A percentile compares a stretch with the other conserved stretches of the same genome.
Conservation (phyloP, 2,113 vertebrate species). For the Tragelaphus scriptus region DNA sequence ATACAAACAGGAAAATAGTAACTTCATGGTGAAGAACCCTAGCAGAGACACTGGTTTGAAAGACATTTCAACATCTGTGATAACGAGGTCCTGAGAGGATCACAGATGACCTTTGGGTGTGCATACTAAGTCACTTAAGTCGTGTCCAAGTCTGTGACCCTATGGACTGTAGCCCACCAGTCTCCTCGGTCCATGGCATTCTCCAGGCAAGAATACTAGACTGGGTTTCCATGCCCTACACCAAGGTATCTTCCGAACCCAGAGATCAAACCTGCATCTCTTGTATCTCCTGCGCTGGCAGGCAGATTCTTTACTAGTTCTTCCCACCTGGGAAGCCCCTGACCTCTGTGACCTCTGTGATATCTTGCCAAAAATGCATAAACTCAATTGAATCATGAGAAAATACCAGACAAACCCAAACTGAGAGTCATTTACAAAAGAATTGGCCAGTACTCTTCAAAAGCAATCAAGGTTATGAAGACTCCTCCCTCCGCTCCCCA, state of each 20-base stretch:
- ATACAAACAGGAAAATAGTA: not conserved
- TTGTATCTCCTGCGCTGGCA: not conserved
- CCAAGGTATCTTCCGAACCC: not conserved
- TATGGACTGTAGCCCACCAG: not conserved
- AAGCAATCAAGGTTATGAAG: not conserved
- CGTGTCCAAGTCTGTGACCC: not conserved
- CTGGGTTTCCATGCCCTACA: not conserved
- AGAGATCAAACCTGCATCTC: not conserved
- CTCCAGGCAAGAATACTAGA: not conserved
- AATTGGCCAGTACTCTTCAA: not conserved
- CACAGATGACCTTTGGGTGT: not conserved
- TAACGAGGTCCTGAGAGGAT: fast-evolving
- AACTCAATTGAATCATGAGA: not conserved
- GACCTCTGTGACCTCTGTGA: not conserved
- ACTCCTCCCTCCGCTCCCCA: not conserved
- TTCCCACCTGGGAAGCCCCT: not conserved
- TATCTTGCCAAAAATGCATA: not conserved
- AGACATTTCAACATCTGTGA: not conserved
- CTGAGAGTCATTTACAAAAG: not conserved
- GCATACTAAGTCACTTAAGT: not conserved
- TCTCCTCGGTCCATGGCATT: not conserved
- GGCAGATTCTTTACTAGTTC: not conserved
- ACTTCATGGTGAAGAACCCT: not conserved
- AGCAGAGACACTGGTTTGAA: not conserved
- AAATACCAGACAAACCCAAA: not conserved